phyloP scores from a whole-genome alignment of 2,113 vertebrate species.

The Noctilio leporinus region DNA sequence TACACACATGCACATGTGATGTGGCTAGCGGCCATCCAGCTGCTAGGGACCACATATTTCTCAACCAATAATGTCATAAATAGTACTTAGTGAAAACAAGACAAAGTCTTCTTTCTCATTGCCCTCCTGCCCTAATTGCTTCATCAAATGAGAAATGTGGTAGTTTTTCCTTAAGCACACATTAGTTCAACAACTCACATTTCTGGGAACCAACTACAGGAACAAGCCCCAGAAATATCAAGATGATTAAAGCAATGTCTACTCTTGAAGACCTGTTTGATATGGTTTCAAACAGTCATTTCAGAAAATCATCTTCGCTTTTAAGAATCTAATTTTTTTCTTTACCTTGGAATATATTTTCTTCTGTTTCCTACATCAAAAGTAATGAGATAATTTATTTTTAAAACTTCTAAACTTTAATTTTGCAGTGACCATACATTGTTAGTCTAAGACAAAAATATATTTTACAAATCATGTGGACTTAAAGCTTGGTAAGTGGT shows the following conservation, averaged over 20 bases:
- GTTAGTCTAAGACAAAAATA: not conserved
- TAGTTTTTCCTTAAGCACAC: not conserved
- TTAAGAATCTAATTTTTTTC: not conserved
- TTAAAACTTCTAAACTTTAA: not conserved
- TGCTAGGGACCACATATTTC: not conserved
- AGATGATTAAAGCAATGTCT: not conserved
- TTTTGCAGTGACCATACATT: not conserved
- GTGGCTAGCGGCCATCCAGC: not conserved
- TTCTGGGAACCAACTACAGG: not conserved
- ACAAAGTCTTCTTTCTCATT: not conserved
- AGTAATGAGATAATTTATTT: not conserved
- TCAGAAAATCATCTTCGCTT: not conserved
- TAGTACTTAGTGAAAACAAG: not conserved
- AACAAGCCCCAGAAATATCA: not conserved
- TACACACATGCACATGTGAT: not conserved
- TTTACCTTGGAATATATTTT: not conserved
- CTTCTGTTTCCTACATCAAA: not conserved
- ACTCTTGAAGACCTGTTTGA: not conserved
- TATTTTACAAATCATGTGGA: not conserved
- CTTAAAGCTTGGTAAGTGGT: not conserved
- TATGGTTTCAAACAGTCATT: not conserved
- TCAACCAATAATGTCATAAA: not conserved
- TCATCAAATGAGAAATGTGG: not conserved
- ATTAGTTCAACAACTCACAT: not conserved
- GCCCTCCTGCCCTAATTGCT: not conserved